These are phyloP conservation scores for Ctenochaetus hawaiiensis DNA, from an alignment of 2,797 vertebrate genomes.

Conservation along the genomic window DNA sequence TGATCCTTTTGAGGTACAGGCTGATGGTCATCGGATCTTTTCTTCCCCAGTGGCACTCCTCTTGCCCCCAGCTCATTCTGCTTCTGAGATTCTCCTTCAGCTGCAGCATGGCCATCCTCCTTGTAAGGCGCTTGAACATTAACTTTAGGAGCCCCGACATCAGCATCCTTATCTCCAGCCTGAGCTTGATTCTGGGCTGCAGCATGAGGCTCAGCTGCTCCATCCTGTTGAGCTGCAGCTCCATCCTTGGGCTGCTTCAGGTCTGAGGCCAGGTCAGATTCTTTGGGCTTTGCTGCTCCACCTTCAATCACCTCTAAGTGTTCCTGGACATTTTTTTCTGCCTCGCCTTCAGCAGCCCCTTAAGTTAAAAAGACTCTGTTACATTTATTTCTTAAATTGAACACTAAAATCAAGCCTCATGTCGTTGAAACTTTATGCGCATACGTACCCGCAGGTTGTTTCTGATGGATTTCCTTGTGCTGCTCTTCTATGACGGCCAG, in stretches of 20 bases:
- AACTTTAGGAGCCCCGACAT: conserved; percentile 33
- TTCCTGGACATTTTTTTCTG: conserved; percentile 67
- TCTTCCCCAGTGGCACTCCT: conserved; percentile 76
- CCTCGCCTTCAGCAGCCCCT: conserved; percentile 70
- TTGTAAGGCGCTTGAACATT: conserved; percentile 57
- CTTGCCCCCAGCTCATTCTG: conserved; percentile 81
- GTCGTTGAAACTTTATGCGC: not conserved
- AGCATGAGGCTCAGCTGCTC: conserved; percentile 28
- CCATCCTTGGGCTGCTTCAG: conserved; percentile 44
- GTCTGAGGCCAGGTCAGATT: conserved; percentile 54
- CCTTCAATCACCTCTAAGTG: conserved; percentile 60
- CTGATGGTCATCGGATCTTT: conserved; percentile 31
- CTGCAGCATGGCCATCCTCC: conserved; percentile 58
- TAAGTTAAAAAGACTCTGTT: conserved; percentile 11
- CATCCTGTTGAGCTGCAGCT: conserved; percentile 47
- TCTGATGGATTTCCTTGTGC: conserved; percentile 98
- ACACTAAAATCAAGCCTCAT: not conserved
- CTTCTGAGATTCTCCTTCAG: conserved; percentile 45
- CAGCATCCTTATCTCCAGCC: conserved; percentile 18
- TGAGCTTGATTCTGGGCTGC: conserved; percentile 50
- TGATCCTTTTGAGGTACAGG: conserved; percentile 50
- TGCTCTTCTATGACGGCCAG: conserved; percentile 96
- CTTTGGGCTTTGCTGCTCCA: conserved; percentile 72
- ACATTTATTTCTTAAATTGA: conserved; percentile 2
- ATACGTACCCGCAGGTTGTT: conserved; percentile 85